Evolutionary conservation across 2,797 vertebrate species (phyloP).

Genomic region (Sebastes itinus): DNA sequence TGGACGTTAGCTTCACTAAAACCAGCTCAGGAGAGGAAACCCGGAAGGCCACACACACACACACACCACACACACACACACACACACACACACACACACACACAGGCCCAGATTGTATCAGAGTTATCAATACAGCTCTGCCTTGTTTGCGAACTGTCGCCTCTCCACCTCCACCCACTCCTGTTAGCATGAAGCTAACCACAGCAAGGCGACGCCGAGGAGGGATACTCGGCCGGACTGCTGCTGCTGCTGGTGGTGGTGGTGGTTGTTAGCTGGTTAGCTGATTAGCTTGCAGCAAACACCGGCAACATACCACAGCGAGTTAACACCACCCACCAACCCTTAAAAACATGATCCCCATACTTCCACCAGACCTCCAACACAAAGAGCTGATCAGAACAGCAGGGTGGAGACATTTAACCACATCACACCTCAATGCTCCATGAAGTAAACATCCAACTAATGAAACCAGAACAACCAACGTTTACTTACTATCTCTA

Average conservation of each 20-base stretch:
- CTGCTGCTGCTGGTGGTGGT: rapidly evolving
- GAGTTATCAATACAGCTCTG: slow-evolving; percentile 16
- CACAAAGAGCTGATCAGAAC: neutral
- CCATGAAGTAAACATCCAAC: neutral
- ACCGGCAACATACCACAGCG: slow-evolving; percentile 17
- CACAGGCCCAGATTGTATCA: slow-evolving; percentile 25
- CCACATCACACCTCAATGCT: neutral
- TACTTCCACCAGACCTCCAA: neutral
- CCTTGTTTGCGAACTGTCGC: slow-evolving; percentile 57
- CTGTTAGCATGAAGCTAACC: slow-evolving; percentile 9
- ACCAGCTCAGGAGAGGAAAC: slow-evolving; percentile 18
- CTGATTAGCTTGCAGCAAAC: slow-evolving; percentile 38
- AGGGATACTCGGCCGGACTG: slow-evolving; percentile 11
- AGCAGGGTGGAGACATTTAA: neutral
- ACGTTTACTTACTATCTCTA: neutral
- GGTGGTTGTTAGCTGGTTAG: no score
- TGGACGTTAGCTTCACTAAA: slow-evolving; percentile 12
- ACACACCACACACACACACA: slow-evolving; percentile 16
- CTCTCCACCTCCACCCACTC: slow-evolving; percentile 19
- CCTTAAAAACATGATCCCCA: neutral
- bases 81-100: slow-evolving; percentile 5
- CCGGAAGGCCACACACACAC: slow-evolving; percentile 51
- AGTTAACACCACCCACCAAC: no score
- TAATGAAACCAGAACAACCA: rapidly evolving
- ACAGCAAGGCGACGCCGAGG: neutral